A percentile compares a stretch with the other conserved stretches of the same genome.
Evolutionary conservation across 2,113 vertebrate genomes (phyloP).

Genomic region (Loxodonta africana): DNA sequence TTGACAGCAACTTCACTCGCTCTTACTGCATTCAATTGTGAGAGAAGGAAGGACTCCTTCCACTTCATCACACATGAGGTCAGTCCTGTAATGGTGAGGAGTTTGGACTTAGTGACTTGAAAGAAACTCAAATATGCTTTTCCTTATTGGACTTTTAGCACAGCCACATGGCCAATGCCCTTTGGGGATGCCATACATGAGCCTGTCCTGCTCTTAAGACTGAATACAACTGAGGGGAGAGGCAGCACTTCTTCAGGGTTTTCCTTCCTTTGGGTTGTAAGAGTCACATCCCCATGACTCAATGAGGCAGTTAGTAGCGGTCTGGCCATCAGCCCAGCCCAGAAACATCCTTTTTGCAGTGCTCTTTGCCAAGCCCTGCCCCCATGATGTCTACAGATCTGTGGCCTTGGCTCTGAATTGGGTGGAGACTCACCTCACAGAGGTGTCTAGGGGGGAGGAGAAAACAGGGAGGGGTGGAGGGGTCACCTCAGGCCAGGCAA

Average conservation of each 20-base stretch:
- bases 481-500: constrained; percentile 79
- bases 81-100: neutral
- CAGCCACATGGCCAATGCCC: accelerated
- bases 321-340: neutral
- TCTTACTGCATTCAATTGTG: neutral
- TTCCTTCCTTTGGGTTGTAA: neutral
- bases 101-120: neutral
- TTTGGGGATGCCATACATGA: accelerated
- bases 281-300: neutral
- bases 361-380: neutral
- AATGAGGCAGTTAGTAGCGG: neutral
- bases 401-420: constrained; percentile 45
- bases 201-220: neutral
- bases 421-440: constrained; percentile 41
- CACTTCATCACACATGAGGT: neutral
- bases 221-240: accelerated
- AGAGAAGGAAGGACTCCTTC: neutral
- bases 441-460: neutral
- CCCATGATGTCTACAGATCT: constrained; percentile 4
- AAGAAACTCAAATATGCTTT: neutral
- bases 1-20: neutral
- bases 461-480: neutral
- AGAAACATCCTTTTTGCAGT: neutral
- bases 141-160: accelerated
- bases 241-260: neutral